phyloP scores from a whole-genome alignment of 2,888 invertebrate genomes.

The Tineola bisselliella region DNA sequence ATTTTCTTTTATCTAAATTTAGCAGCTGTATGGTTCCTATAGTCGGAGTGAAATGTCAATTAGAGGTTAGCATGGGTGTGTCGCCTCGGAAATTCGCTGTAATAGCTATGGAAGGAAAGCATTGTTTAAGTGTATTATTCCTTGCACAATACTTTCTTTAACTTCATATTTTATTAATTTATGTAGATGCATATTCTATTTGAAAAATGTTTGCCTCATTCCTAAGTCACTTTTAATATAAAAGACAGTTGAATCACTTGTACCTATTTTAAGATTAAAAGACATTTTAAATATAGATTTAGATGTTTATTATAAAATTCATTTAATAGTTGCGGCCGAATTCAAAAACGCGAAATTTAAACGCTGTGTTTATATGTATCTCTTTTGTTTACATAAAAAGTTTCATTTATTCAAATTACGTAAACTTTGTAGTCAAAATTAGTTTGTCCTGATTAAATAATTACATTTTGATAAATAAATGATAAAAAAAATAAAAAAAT shows the following conservation, averaged over 20 bases:
- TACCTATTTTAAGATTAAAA: background rate
- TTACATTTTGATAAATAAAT: no score
- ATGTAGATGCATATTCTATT: background rate
- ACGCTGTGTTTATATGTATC: no score
- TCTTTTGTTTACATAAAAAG: no score
- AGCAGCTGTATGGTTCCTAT: conserved; percentile 67
- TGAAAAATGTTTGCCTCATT: background rate
- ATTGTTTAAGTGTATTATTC: background rate
- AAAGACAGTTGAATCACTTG: background rate
- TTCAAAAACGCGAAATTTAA: no score
- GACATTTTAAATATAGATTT: background rate
- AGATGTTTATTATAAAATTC: no score
- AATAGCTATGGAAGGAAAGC: background rate
- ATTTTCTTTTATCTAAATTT: conserved; percentile 46
- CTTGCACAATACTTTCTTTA: conserved; percentile 1
- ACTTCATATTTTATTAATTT: background rate
- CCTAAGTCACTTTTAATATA: background rate
- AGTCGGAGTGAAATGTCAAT: conserved; percentile 69
- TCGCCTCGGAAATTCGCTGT: conserved; percentile 37
- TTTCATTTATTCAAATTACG: no score
- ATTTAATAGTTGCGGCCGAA: no score
- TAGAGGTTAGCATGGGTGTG: conserved; percentile 65
- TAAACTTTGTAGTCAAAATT: no score
- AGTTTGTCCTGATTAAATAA: no score
- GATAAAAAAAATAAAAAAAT: no score